Evolutionary conservation across 2,797 vertebrate genomes (phyloP).

Genomic region (Falco rusticolus): DNA sequence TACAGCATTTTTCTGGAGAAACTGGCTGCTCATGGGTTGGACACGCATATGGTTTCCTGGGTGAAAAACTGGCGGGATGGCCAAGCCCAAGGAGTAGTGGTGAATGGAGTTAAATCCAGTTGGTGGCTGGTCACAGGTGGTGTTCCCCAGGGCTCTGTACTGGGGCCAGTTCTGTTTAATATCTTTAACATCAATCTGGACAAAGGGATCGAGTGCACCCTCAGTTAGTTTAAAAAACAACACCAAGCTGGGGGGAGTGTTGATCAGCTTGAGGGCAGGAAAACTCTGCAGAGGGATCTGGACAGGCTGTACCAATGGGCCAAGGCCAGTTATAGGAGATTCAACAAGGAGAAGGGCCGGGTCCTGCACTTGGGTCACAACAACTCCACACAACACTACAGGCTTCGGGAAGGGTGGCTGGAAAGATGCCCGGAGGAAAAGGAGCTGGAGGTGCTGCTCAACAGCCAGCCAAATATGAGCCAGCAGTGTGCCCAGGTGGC

Average conservation of each 20-base stretch:
- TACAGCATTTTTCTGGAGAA: neutral
- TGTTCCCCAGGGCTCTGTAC: neutral
- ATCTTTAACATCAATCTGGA: neutral
- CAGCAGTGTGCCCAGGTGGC: neutral
- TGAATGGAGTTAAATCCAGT: neutral
- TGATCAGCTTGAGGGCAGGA: neutral
- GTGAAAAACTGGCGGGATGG: neutral
- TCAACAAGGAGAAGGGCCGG: neutral
- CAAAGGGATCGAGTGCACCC: neutral
- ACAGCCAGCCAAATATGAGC: neutral
- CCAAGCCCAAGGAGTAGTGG: neutral
- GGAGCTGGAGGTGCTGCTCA: neutral
- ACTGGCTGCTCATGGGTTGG: neutral
- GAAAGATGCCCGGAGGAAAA: neutral
- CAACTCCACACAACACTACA: neutral
- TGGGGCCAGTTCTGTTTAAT: neutral
- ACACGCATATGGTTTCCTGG: accelerated
- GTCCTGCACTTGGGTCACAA: neutral
- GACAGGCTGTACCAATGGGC: neutral
- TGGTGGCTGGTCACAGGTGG: neutral
- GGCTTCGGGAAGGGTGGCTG: neutral
- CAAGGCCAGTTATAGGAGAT: neutral
- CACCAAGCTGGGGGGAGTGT: neutral
- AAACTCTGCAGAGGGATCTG: neutral
- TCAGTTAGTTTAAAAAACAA: neutral